These are phyloP conservation scores for Nineta flava DNA, from an alignment of 2,888 invertebrate genomes.

Conservation along the genomic window DNA sequence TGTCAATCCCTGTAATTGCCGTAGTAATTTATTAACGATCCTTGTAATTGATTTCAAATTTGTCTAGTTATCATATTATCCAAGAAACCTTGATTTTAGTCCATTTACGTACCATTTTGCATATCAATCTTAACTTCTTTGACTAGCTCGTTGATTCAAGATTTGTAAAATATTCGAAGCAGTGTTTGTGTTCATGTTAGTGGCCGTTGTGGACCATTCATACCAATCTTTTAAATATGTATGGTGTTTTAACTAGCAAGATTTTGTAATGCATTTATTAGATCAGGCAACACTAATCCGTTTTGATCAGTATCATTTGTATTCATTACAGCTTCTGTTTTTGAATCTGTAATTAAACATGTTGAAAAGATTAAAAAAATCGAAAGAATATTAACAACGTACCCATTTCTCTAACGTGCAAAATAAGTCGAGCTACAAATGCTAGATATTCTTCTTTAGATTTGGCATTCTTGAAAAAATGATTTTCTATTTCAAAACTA, in stretches of 20 bases:
- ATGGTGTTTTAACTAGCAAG: conserved; percentile 60
- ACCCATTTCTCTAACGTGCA: conserved; percentile 84
- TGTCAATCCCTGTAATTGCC: conserved; percentile 29
- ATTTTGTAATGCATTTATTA: conserved; percentile 76
- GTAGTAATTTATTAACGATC: conserved; percentile 25
- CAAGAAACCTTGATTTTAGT: conserved; percentile 4
- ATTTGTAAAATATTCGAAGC: conserved; percentile 59
- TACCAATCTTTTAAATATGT: conserved; percentile 41
- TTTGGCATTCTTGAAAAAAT: conserved; percentile 82
- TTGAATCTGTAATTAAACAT: conserved; percentile 22
- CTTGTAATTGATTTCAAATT: conserved; percentile 18
- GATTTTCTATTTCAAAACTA: conserved; percentile 85
- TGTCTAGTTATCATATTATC: conserved; percentile 16
- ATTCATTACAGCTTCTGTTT: conserved; percentile 30
- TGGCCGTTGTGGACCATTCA: conserved; percentile 35
- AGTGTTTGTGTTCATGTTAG: conserved; percentile 32
- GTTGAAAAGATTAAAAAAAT: too few species aligned
- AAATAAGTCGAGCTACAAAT: conserved; percentile 74
- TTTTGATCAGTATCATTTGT: conserved; percentile 22
- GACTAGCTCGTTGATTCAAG: conserved; percentile 48
- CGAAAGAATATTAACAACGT: conserved; percentile 29
- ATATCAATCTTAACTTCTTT: conserved; percentile 37
- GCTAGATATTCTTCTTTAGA: conserved; percentile 79
- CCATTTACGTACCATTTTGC: conserved; percentile 33
- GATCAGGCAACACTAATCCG: conserved; percentile 59